Evolutionary conservation across 2,888 invertebrate species (phyloP).

Genomic region (Phlogophora meticulosa): DNA sequence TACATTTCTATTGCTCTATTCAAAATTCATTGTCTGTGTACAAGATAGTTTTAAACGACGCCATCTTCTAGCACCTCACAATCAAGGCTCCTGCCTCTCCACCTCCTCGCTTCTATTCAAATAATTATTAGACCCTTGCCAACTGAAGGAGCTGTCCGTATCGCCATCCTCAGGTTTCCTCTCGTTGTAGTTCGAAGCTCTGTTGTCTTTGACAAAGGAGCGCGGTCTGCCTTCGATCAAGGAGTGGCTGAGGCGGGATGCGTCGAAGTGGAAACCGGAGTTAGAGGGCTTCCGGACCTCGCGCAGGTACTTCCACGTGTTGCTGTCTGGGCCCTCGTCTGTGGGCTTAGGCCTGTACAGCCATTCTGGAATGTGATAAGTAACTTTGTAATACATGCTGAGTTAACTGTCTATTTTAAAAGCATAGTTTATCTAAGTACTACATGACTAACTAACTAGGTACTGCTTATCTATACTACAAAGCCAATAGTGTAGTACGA

Average conservation of each 20-base stretch:
- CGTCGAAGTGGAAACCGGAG: constrained; percentile 85
- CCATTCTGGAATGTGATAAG: constrained; percentile 81
- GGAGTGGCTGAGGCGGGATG: constrained; percentile 78
- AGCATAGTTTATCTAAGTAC: constrained; percentile 16
- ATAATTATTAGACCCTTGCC: constrained; percentile 82
- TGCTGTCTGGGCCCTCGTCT: constrained; percentile 79
- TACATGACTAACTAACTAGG: background rate
- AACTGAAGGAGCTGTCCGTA: constrained; percentile 87
- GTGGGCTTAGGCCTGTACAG: constrained; percentile 83
- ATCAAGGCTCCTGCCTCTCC: constrained; percentile 62
- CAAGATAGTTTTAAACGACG: background rate
- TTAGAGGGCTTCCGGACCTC: constrained; percentile 88
- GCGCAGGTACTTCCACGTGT: constrained; percentile 87
- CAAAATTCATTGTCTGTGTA: background rate
- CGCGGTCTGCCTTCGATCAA: constrained; percentile 72
- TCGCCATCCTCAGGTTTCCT: constrained; percentile 80
- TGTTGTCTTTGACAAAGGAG: constrained; percentile 69
- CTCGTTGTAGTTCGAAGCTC: constrained; percentile 73
- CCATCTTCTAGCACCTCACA: constrained; percentile 23
- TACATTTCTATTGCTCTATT: background rate
- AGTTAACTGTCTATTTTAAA: background rate
- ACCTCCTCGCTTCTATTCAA: constrained; percentile 68
- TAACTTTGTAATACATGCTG: background rate
- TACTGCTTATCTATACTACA: background rate
- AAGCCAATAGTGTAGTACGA: background rate